Evolutionary conservation across 1,140 invertebrate species (phyloP).

Genomic region (Drosophila sturtevanti): DNA sequence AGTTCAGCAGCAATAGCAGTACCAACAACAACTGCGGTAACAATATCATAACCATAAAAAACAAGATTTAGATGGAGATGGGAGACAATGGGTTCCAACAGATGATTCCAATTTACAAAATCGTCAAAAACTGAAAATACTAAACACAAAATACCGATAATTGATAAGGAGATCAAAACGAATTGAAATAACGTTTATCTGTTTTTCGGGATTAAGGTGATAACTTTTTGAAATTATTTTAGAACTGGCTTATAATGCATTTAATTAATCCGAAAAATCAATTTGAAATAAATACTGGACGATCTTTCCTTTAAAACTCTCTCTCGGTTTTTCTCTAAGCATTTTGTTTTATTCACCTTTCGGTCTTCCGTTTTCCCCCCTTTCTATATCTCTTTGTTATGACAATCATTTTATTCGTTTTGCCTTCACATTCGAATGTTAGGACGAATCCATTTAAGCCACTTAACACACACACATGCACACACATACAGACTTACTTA

Average conservation of each 20-base stretch:
- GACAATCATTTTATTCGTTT: constrained; percentile 41
- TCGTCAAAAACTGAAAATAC: not conserved
- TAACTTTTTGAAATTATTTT: not conserved
- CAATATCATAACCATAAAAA: constrained; percentile 76
- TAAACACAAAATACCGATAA: not conserved
- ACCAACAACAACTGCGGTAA: constrained; percentile 51
- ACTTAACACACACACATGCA: constrained; percentile 59
- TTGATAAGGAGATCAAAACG: not conserved
- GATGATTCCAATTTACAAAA: not conserved
- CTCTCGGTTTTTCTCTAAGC: not conserved
- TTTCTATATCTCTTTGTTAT: constrained; percentile 33
- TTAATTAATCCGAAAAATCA: no score
- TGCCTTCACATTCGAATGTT: constrained; percentile 9
- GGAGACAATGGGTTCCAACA: not conserved
- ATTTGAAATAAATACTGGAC: no score
- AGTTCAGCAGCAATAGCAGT: constrained; percentile 47
- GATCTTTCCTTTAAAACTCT: not conserved
- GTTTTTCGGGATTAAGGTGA: not conserved
- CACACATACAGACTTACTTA: constrained; percentile 1
- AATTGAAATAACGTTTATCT: not conserved
- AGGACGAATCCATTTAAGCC: constrained; percentile 67
- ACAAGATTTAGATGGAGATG: constrained; percentile 4
- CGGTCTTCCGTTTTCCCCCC: no score
- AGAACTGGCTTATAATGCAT: no score
- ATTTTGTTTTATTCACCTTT: not conserved